Conservation (phyloP, 2,797 vertebrate species). For the Sebastes iracundus region DNA sequence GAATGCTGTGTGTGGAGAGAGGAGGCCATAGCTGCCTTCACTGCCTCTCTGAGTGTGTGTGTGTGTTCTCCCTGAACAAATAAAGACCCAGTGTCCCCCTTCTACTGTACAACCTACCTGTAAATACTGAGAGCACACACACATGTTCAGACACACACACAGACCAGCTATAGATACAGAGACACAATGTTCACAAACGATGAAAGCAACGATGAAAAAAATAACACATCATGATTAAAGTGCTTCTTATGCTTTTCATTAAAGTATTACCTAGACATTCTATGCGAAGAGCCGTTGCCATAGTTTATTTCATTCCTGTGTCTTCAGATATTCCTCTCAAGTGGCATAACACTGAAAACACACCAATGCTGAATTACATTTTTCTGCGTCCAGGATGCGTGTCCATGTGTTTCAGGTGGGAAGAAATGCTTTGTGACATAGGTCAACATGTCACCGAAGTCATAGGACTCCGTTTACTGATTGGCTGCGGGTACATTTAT, state of each 20-base stretch:
- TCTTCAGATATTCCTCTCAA: no score
- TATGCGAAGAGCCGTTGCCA: background rate
- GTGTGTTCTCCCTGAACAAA: conserved; percentile 82
- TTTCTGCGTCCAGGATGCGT: no score
- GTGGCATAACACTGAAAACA: no score
- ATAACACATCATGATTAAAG: background rate
- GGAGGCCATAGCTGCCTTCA: conserved; percentile 84
- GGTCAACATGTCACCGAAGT: no score
- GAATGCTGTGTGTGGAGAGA: conserved; percentile 94
- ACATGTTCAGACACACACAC: background rate
- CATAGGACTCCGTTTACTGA: no score
- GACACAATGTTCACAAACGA: background rate
- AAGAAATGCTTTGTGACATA: no score
- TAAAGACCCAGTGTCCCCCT: conserved; percentile 86
- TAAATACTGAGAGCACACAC: conserved; percentile 42
- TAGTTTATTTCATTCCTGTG: no score
- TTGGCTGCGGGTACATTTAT: no score
- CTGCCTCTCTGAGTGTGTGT: conserved; percentile 31
- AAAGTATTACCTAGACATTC: background rate
- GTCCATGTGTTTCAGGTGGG: no score
- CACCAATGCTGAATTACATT: no score
- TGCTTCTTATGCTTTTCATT: background rate
- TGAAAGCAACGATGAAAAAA: background rate
- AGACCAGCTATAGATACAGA: background rate
- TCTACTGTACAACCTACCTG: conserved; percentile 64